Conservation (phyloP, 1,140 invertebrate genomes). For the Drosophila kohkoa region DNA sequence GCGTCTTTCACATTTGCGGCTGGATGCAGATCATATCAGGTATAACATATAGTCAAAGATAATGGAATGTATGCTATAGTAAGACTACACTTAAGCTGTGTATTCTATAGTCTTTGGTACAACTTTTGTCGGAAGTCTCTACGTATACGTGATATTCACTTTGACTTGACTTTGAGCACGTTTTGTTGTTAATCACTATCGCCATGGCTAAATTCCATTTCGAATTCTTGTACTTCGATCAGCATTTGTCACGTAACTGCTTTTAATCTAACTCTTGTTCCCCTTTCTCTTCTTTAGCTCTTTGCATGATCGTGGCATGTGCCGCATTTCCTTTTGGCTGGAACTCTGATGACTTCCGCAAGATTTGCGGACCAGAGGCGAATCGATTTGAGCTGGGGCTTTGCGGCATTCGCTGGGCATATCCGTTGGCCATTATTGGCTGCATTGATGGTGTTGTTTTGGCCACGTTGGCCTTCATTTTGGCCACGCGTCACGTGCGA, state of each 20-base stretch:
- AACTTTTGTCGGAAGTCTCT: conserved; percentile 17
- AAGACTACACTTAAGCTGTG: too few relatives aligned
- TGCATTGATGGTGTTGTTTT: conserved; percentile 96
- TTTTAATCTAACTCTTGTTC: conserved; percentile 16
- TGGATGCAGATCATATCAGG: conserved; percentile 97
- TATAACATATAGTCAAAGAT: conserved; percentile 80
- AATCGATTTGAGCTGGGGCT: conserved; percentile 91
- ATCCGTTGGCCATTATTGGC: conserved; percentile 95
- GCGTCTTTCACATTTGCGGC: conserved; percentile 96
- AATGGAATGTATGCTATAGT: too few relatives aligned
- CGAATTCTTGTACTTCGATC: conserved; percentile 34
- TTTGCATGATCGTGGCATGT: conserved; percentile 93
- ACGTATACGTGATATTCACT: conserved; percentile 22
- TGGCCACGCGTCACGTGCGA: conserved; percentile 94
- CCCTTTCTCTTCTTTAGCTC: conserved; percentile 86
- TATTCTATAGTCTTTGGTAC: too few relatives aligned
- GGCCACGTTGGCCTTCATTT: conserved; percentile 95
- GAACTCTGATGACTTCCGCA: conserved; percentile 92
- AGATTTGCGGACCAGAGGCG: conserved; percentile 94
- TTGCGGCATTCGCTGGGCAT: conserved; percentile 97
- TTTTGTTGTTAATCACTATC: conserved; percentile 37
- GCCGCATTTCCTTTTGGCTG: conserved; percentile 97
- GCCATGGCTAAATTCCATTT: conserved; percentile 8
- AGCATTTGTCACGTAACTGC: conserved; percentile 35
- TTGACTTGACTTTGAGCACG: conserved; percentile 48